Percentiles rank a stretch among this genome's conserved stretches.
phyloP scores from a whole-genome alignment of 2,888 invertebrate species.

The Pegoplata infirma region DNA sequence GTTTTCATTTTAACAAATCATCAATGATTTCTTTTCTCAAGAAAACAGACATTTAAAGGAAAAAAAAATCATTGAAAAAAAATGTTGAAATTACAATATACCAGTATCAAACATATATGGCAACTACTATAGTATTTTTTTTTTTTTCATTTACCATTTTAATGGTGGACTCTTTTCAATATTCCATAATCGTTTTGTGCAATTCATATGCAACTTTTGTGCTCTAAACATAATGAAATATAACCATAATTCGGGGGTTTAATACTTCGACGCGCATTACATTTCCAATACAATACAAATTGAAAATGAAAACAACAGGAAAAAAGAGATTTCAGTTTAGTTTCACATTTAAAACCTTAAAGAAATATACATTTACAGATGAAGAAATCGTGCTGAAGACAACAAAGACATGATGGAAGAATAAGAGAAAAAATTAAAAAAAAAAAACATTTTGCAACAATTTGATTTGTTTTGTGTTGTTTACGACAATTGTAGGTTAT shows the following conservation, averaged over 20 bases:
- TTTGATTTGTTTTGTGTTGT: conserved; percentile 51
- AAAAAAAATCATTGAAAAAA: conserved; percentile 21
- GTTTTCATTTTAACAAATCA: conserved; percentile 48
- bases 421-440: neutral
- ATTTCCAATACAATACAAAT: conserved; percentile 15
- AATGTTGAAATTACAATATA: conserved; percentile 42
- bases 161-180: conserved; percentile 42
- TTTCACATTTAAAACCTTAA: conserved; percentile 19
- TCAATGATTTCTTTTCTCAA: conserved; percentile 9
- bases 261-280: conserved; percentile 3
- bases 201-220: conserved; percentile 5
- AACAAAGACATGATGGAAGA: conserved; percentile 41
- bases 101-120: conserved; percentile 26
- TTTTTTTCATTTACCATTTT: neutral
- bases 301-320: conserved; percentile 15
- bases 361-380: conserved; percentile 12
- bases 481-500: conserved; percentile 61
- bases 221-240: conserved; percentile 45
- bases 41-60: neutral
- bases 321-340: neutral
- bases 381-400: conserved; percentile 41
- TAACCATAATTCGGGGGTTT: conserved; percentile 57
- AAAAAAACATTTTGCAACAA: conserved; percentile 39
- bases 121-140: neutral
- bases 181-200: neutral